Percentiles rank a stretch among this genome's conserved stretches.
These are phyloP conservation scores for Saxicola maurus DNA, from an alignment of 2,797 vertebrate genomes.

Conservation along the genomic window DNA sequence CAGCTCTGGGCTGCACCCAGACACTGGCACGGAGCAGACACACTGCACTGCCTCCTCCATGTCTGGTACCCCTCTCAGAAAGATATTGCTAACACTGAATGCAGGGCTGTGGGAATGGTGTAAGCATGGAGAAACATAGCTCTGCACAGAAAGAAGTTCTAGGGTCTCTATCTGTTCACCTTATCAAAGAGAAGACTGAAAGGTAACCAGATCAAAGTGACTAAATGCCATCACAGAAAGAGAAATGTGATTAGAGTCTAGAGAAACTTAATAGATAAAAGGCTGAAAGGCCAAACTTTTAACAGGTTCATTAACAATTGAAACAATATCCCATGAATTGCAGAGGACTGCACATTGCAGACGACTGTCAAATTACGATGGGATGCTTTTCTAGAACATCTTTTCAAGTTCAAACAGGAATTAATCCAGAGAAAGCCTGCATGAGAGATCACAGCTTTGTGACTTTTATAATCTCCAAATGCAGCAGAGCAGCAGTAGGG, in stretches of 20 bases:
- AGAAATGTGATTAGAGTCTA: neutral
- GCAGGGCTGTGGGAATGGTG: neutral
- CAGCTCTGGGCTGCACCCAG: neutral
- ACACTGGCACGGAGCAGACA: neutral
- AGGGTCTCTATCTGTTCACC: neutral
- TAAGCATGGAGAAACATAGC: neutral
- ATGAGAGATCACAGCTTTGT: neutral
- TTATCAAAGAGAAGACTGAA: conserved; percentile 7
- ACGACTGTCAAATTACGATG: neutral
- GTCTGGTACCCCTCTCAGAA: neutral
- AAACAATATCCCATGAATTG: neutral
- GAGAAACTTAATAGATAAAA: neutral
- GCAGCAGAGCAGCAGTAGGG: neutral
- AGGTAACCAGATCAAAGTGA: conserved; percentile 2
- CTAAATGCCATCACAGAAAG: neutral
- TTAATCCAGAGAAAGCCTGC: conserved; percentile 26
- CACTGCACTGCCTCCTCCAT: neutral
- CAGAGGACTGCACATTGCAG: neutral
- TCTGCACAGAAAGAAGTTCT: neutral
- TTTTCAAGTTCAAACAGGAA: conserved; percentile 28
- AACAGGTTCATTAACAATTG: conserved; percentile 24
- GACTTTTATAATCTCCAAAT: neutral
- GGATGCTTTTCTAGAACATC: conserved; percentile 1
- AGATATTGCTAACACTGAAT: accelerated
- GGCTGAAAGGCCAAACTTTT: neutral